phyloP scores from a whole-genome alignment of 2,113 vertebrate genomes.

The Lutjanus erythropterus region DNA sequence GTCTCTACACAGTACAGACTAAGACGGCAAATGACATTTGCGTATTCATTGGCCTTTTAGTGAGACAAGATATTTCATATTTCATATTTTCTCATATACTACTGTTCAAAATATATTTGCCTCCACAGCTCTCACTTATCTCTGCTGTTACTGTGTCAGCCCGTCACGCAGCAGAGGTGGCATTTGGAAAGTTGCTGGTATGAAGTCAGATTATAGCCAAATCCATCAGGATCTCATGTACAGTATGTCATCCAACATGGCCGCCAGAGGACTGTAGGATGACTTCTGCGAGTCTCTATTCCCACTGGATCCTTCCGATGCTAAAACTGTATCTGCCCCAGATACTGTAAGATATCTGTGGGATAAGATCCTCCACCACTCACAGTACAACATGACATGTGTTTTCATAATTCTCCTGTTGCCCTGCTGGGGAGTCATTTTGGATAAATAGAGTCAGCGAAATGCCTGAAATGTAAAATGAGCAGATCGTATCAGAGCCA shows the following conservation, averaged over 20 bases:
- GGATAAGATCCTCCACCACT: neutral
- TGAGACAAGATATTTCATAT: no score
- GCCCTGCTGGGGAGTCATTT: slow-evolving; percentile 8
- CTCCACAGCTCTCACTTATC: neutral
- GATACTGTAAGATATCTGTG: neutral
- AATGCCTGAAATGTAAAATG: slow-evolving; percentile 57
- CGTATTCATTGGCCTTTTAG: no score
- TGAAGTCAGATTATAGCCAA: slow-evolving; percentile 1
- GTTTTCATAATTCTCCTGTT: slow-evolving; percentile 39
- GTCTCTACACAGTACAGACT: no score
- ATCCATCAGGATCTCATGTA: neutral
- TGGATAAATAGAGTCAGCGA: slow-evolving; percentile 45
- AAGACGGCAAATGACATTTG: no score
- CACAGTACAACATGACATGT: slow-evolving; percentile 35
- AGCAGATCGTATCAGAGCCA: slow-evolving; percentile 18
- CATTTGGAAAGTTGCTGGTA: neutral
- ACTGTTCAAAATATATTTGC: no score
- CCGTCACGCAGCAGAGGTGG: neutral
- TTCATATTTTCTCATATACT: no score
- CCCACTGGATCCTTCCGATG: neutral
- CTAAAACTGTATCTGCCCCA: slow-evolving; percentile 16
- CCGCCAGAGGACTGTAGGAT: neutral
- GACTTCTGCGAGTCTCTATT: neutral
- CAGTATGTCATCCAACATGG: neutral
- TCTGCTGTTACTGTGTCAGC: neutral